Evolutionary conservation across 2,113 vertebrate species (phyloP).

Genomic region (Channa argus): DNA sequence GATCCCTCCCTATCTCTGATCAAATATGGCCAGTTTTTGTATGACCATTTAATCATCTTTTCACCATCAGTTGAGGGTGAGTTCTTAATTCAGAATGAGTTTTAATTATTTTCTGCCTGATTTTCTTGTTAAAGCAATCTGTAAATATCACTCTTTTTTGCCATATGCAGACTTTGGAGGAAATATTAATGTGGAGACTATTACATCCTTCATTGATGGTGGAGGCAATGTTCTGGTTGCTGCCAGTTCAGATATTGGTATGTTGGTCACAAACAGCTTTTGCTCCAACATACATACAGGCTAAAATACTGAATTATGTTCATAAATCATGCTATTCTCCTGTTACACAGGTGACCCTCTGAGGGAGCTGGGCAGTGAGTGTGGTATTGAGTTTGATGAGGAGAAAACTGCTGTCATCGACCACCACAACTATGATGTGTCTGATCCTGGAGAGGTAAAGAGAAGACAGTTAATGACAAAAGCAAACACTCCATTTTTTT

Average conservation of each 20-base stretch:
- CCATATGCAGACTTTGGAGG: slow-evolving; percentile 93
- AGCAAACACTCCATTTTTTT: neutral
- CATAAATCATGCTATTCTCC: neutral
- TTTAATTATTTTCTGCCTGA: neutral
- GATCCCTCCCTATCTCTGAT: slow-evolving; percentile 94
- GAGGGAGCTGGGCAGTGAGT: slow-evolving; percentile 96
- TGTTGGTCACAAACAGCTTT: slow-evolving; percentile 53
- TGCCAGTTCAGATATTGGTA: slow-evolving; percentile 94
- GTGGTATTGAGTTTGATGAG: slow-evolving; percentile 98
- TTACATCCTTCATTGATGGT: slow-evolving; percentile 94
- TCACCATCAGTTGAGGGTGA: slow-evolving; percentile 96
- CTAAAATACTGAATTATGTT: neutral
- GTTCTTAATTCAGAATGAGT: neutral
- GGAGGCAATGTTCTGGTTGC: slow-evolving; percentile 95
- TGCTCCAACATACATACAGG: neutral
- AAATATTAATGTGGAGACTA: slow-evolving; percentile 96
- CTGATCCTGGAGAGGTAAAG: slow-evolving; percentile 93
- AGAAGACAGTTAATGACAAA: neutral
- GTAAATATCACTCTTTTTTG: neutral
- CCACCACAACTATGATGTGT: slow-evolving; percentile 95
- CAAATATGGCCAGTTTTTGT: slow-evolving; percentile 96
- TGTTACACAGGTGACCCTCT: slow-evolving; percentile 90
- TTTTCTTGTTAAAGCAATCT: neutral
- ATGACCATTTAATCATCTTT: slow-evolving; percentile 95
- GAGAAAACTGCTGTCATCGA: slow-evolving; percentile 96